Evolutionary conservation across 2,797 vertebrate species (phyloP), one percentile per base, ranked within the genome.

Genomic region (Peromyscus attwateri): DNA sequence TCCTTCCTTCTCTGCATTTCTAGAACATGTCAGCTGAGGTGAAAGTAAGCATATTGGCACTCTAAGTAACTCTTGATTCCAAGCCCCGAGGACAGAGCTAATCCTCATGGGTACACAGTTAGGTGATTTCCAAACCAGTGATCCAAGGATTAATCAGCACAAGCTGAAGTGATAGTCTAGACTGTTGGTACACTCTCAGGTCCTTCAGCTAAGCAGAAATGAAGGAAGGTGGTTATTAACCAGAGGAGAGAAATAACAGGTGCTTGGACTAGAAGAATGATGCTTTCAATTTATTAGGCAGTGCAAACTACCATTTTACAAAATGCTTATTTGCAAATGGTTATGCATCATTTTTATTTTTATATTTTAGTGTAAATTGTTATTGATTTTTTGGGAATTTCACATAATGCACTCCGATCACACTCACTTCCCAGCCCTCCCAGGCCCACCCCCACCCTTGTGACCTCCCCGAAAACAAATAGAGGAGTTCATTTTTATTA

Each of bases 241-340:
- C 31, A 88, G 46, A 68, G 37, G 91, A 73, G 57, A 92, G 46
- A 92, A 91, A 82, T 55, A 68, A 2, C 27, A 93, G 71, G 11
- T 57, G 34, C 43, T 87, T 94, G 43, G 34, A 25, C 79, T 96
- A 84, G 70, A 87, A 81, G 16, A 93, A 57, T 31, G 91, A 88
- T 75, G 40, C 6, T 95, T 81, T 85, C 43, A 52, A 80, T 95
- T 46, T 76, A 80, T 46, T 87, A 90, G 37, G 71, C 16, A 70
- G 9, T 43, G 68, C 12, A 87, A 57, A 68, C 25, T 55, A 76
- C 40, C 31, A 64, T 82, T 95, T 88, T 87, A n/a, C 40, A 95
- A 91, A 31, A 11, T 27, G 17, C 3, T 43, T 64, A 79, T 49
- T 52, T n/a, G 57, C 43, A 71, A 70, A 91, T 79, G 60, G 40